phyloP scores from a whole-genome alignment of 2,113 vertebrate species.

The Pachypanchax playfairii region DNA sequence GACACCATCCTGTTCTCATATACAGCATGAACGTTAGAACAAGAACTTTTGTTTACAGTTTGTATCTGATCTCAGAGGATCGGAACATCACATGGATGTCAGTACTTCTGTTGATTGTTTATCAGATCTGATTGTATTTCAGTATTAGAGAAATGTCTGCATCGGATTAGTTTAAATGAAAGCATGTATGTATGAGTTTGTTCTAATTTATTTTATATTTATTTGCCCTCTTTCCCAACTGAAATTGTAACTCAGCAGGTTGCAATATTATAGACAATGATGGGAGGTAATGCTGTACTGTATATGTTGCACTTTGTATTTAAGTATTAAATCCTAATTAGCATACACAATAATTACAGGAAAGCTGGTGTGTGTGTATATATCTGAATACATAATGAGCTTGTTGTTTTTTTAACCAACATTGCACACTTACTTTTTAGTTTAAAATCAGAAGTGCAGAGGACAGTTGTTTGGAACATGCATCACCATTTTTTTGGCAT shows the following conservation, averaged over 20 bases:
- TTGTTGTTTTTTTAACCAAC: background rate
- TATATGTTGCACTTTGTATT: conserved; percentile 78
- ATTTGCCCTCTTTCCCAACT: conserved; percentile 43
- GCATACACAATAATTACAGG: conserved; percentile 19
- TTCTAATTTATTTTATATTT: conserved; percentile 36
- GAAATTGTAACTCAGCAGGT: conserved; percentile 63
- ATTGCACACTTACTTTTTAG: background rate
- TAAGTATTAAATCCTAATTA: conserved; percentile 67
- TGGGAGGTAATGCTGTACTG: conserved; percentile 55
- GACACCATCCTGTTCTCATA: conserved; percentile 71
- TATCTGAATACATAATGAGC: conserved; percentile 3
- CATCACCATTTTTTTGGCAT: conserved; percentile 53
- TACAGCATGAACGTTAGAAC: conserved; percentile 59
- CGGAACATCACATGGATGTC: conserved; percentile 51
- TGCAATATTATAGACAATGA: conserved; percentile 58
- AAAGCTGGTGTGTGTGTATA: conserved; percentile 14
- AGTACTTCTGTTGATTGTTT: conserved; percentile 54
- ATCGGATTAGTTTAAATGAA: conserved; percentile 46
- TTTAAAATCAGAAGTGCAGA: too few relatives aligned
- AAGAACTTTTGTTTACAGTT: conserved; percentile 60
- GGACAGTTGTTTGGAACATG: background rate
- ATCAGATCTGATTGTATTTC: conserved; percentile 67
- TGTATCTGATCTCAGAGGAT: conserved; percentile 37
- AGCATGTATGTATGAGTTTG: conserved; percentile 58
- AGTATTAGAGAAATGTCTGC: conserved; percentile 70